Evolutionary conservation across 2,797 vertebrate species (phyloP), one percentile per base, ranked within the genome.

Genomic region (Neosalanx taihuensis): DNA sequence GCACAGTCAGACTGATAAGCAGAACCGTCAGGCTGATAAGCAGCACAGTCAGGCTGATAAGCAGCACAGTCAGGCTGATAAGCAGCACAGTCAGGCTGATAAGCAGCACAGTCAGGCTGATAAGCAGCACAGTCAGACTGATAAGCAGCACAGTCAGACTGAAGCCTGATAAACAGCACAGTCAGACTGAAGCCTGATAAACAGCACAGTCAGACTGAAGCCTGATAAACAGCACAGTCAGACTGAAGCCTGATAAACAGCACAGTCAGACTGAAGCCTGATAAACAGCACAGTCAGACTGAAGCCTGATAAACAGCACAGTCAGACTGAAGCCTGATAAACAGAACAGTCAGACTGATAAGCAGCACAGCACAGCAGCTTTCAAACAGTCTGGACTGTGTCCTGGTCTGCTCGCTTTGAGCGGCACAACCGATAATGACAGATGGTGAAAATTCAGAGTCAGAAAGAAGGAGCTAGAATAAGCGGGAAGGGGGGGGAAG

Each of bases 381-480:
- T 80, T 59, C 73, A 58, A 64, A 79, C 71, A 69, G 69, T 70
- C 58, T 78, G 65, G 64, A 72, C 62, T 71, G 62, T 76, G 75
- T 70, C 73, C 67, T 60, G 53, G 67, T 78, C 69, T 81, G 71
- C 68, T 78, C 6, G 67, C 53, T 72, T 71, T 3, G 68, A 74
- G 77, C 69, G 70, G 72, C 35, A 67, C 37, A 72, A 74, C 71
- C 72, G 76, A 70, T 65, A 31, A 31, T 78, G 77, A 88, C 87
- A 86, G 85, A 88, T 84, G 85, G 86, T 73, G 75, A 61, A 58
- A 67, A 41, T 60, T 15, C 72, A 64, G 69, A 51, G 72, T 70
- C 60, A 62, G 53, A 73, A 20, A 49, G 68, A 30, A 23, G 29
- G 56, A 18, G 6, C n/a, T 12, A n/a, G 37, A n/a, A 10, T n/a